Evolutionary conservation across 2,888 invertebrate species (phyloP).

Genomic region (Plagodis pulveraria): DNA sequence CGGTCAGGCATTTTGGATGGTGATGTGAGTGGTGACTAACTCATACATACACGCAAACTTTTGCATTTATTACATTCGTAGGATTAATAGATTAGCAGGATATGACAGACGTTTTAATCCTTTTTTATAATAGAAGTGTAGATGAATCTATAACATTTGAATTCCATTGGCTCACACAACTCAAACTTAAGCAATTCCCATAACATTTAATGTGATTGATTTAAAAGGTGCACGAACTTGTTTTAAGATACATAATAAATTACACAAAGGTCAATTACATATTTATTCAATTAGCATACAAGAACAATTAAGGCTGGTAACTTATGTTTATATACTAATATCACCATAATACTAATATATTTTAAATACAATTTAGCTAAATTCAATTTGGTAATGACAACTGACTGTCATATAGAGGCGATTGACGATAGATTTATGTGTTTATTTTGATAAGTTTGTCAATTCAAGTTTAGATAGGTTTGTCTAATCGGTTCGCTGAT

Average conservation of each 20-base stretch:
- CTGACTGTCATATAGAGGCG: slow-evolving; percentile 4
- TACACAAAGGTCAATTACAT: slow-evolving; percentile 36
- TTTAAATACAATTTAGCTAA: slow-evolving; percentile 21
- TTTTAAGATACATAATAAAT: slow-evolving; percentile 19
- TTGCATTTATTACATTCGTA: too few relatives aligned
- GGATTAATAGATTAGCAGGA: too few relatives aligned
- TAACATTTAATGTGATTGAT: slow-evolving; percentile 32
- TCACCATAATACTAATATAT: slow-evolving; percentile 3
- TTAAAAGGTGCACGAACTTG: slow-evolving; percentile 32
- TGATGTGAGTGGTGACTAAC: too few relatives aligned
- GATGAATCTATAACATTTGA: too few relatives aligned
- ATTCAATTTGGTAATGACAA: slow-evolving; percentile 23
- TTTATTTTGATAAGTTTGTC: slow-evolving; percentile 20
- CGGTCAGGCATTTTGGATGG: too few relatives aligned
- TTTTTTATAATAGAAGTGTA: too few relatives aligned
- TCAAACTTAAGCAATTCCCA: not conserved
- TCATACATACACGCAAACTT: too few relatives aligned
- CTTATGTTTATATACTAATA: slow-evolving; percentile 36
- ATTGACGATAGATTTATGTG: slow-evolving; percentile 24
- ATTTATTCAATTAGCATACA: slow-evolving; percentile 41
- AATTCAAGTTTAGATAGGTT: slow-evolving; percentile 4
- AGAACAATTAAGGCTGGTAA: slow-evolving; percentile 36
- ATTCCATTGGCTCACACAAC: too few relatives aligned
- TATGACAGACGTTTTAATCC: too few relatives aligned
- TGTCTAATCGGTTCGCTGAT: slow-evolving; percentile 6